Evolutionary conservation across 2,797 vertebrate genomes (phyloP).

Genomic region (Melanotaenia parkinsoni): DNA sequence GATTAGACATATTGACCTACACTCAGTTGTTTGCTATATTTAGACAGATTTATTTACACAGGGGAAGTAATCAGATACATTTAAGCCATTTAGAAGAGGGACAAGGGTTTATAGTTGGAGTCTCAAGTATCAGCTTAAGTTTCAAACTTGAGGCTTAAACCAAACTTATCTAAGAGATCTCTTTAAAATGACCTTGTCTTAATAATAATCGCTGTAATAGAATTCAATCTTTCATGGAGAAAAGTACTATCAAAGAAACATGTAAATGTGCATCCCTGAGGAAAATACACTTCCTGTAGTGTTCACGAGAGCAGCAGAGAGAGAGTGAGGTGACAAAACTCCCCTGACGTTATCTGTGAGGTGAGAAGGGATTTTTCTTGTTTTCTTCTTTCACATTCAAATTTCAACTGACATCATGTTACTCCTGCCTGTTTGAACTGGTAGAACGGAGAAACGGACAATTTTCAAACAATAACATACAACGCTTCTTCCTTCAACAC

Average conservation of each 20-base stretch:
- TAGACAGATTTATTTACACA: not conserved
- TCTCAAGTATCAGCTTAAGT: conserved; percentile 30
- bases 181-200: not conserved
- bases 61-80: conserved; percentile 3
- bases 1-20: not conserved
- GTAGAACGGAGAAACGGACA: conserved; percentile 35
- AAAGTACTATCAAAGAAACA: not conserved
- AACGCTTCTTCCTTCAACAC: conserved; percentile 7
- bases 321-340: conserved; percentile 1
- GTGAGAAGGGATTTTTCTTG: conserved; percentile 16
- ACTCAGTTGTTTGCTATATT: not conserved
- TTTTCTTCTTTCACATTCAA: conserved; percentile 56
- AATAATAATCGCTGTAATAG: not conserved
- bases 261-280: conserved; percentile 4
- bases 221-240: conserved; percentile 1
- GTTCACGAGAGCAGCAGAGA: not conserved
- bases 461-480: conserved; percentile 33
- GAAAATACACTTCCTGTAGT: not conserved
- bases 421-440: conserved; percentile 49
- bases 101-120: not conserved
- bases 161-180: not conserved
- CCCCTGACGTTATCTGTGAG: conserved; percentile 17
- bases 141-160: conserved; percentile 12
- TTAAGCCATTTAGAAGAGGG: conserved; percentile 10
- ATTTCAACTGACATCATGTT: conserved; percentile 64